Evolutionary conservation across 2,888 invertebrate species (phyloP).

Genomic region (Linnaemya tessellans): DNA sequence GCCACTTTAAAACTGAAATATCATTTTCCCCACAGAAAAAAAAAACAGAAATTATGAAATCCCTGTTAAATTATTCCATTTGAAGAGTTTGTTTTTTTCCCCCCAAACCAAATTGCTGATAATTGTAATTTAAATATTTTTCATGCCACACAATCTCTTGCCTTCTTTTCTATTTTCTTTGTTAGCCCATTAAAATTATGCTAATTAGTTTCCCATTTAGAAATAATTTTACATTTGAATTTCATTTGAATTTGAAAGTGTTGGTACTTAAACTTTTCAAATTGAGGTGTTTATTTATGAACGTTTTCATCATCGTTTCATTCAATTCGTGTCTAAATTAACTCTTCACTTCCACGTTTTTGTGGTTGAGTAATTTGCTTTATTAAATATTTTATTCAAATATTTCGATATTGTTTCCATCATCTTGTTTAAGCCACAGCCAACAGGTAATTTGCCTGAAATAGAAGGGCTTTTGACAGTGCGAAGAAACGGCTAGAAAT

Average conservation of each 20-base stretch:
- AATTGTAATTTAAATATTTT: constrained; percentile 48
- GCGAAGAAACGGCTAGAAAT: neutral
- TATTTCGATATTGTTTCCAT: neutral
- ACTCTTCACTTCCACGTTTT: constrained; percentile 15
- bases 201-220: constrained; percentile 26
- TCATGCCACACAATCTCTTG: constrained; percentile 31
- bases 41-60: constrained; percentile 23
- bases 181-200: constrained; percentile 31
- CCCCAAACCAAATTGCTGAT: constrained; percentile 27
- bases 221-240: neutral
- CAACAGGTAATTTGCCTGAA: neutral
- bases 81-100: neutral
- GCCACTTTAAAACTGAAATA: neutral
- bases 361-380: constrained; percentile 2
- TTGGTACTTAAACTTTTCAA: neutral
- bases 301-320: constrained; percentile 24
- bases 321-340: constrained; percentile 19
- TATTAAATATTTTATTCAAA: constrained; percentile 1
- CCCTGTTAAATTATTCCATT: constrained; percentile 10
- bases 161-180: constrained; percentile 20
- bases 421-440: neutral
- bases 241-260: neutral
- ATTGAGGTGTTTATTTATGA: constrained; percentile 2
- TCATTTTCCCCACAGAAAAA: neutral
- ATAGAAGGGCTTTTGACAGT: neutral